These are phyloP conservation scores for Corythucha ciliata DNA, from an alignment of 2,888 invertebrate species.

Conservation along the genomic window DNA sequence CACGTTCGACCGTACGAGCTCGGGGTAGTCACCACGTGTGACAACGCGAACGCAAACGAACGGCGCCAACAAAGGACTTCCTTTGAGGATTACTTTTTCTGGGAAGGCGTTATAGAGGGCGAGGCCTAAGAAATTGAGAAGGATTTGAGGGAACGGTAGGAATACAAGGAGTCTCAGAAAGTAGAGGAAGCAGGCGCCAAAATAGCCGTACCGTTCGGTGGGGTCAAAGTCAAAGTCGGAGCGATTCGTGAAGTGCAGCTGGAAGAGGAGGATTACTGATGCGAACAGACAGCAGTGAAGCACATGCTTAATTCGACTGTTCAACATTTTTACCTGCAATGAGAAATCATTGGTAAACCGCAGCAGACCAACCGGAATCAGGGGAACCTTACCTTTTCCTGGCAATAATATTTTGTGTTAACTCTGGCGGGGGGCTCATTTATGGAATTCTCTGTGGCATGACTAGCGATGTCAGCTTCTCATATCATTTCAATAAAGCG, in stretches of 20 bases:
- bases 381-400: too few species aligned
- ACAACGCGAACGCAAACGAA: constrained; percentile 91
- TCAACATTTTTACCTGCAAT: too few species aligned
- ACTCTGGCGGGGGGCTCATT: too few species aligned
- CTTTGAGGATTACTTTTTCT: constrained; percentile 77
- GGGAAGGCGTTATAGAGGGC: constrained; percentile 90
- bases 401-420: too few species aligned
- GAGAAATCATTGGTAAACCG: too few species aligned
- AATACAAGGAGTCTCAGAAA: constrained; percentile 68
- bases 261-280: constrained; percentile 63
- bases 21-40: constrained; percentile 87
- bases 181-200: constrained; percentile 65
- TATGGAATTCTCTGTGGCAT: too few species aligned
- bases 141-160: constrained; percentile 77
- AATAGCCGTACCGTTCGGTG: constrained; percentile 68
- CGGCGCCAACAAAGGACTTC: constrained; percentile 82
- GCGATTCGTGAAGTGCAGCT: constrained; percentile 48
- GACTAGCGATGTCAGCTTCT: too few species aligned
- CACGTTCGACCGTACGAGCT: constrained; percentile 79
- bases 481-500: too few species aligned
- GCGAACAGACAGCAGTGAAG: constrained; percentile 68
- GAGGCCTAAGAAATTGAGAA: constrained; percentile 80
- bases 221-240: constrained; percentile 56
- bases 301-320: constrained; percentile 65
- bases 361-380: too few species aligned